A percentile compares a stretch with the other conserved stretches of the same genome.
Conservation (phyloP, 2,888 invertebrate species). For the Iselma pallidipennis region DNA sequence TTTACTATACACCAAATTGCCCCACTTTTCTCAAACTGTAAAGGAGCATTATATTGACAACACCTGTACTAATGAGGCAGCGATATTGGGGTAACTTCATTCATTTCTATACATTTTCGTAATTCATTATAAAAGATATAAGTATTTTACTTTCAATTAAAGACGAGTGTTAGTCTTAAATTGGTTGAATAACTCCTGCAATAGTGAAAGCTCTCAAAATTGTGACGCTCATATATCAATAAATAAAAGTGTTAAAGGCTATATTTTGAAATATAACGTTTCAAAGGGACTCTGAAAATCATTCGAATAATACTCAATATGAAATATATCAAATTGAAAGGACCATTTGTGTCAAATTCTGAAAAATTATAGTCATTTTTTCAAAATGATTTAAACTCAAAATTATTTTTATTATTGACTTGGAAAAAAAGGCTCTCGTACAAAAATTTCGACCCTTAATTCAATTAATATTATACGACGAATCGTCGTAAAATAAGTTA, state of each 20-base stretch:
- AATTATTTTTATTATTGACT: conserved; percentile 2
- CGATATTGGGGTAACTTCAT: no score
- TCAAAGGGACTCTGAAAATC: conserved; percentile 11
- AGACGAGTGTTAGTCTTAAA: no score
- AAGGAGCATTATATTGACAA: neutral
- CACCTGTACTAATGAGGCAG: no score
- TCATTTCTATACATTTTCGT: no score
- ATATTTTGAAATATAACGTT: conserved; percentile 17
- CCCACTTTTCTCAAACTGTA: neutral
- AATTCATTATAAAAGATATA: no score
- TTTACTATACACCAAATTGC: neutral
- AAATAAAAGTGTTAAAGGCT: conserved; percentile 16
- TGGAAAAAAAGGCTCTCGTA: neutral
- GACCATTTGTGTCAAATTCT: conserved; percentile 24
- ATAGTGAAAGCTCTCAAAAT: conserved; percentile 10
- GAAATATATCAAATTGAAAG: conserved; percentile 27
- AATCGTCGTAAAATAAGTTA: neutral
- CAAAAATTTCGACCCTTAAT: no score
- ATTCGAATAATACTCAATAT: conserved; percentile 23
- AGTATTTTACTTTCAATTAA: no score
- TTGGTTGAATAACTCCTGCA: neutral
- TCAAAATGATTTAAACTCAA: conserved; percentile 4
- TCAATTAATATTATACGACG: no score
- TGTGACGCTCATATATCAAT: conserved; percentile 10
- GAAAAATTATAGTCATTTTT: conserved; percentile 25